These are phyloP conservation scores for Dicranocentrus wangi DNA, from an alignment of 2,888 invertebrate genomes.

Conservation along the genomic window DNA sequence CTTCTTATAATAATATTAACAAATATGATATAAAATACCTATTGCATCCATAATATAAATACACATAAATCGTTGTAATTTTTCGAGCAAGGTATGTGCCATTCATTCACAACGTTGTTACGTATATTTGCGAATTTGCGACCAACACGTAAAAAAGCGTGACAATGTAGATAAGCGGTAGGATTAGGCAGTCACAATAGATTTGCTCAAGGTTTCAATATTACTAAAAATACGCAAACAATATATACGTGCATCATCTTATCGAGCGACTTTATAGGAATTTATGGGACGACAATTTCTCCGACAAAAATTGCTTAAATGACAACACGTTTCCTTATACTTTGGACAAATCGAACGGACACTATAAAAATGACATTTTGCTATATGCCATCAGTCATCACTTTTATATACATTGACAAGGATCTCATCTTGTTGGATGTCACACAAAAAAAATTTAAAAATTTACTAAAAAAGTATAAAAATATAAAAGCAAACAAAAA, in stretches of 20 bases:
- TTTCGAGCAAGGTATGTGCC: constrained; percentile 63
- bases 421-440: constrained; percentile 24
- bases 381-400: neutral
- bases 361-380: neutral
- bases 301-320: too few species aligned
- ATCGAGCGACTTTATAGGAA: too few species aligned
- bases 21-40: constrained; percentile 8
- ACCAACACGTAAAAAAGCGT: constrained; percentile 28
- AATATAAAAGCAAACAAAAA: constrained; percentile 6
- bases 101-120: constrained; percentile 58
- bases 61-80: constrained; percentile 39
- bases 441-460: constrained; percentile 11
- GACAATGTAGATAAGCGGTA: neutral
- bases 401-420: neutral
- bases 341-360: too few species aligned
- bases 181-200: constrained; percentile 16
- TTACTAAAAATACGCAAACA: neutral
- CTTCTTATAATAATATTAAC: constrained; percentile 39
- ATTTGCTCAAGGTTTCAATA: constrained; percentile 34
- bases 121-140: constrained; percentile 53
- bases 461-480: constrained; percentile 19
- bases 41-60: constrained; percentile 12
- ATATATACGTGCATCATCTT: too few species aligned
- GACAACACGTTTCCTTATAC: too few species aligned
- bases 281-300: too few species aligned